Evolutionary conservation across 2,797 vertebrate genomes (phyloP).

Genomic region (Coranthus polyacanthus): DNA sequence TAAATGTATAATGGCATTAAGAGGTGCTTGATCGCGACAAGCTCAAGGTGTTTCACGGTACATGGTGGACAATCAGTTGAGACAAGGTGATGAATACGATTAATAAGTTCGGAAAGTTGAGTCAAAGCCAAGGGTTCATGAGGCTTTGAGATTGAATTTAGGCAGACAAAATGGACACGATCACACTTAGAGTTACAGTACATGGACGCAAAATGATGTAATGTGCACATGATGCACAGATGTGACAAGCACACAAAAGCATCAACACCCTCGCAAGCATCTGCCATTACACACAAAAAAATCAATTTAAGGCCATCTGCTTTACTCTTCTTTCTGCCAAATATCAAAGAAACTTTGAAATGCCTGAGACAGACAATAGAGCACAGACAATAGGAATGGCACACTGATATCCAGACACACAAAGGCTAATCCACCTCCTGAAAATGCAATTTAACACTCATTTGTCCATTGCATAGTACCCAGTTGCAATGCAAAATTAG

Average conservation of each 20-base stretch:
- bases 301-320: conserved; percentile 48
- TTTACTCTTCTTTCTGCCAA: conserved; percentile 34
- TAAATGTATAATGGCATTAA: conserved; percentile 74
- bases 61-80: conserved; percentile 66
- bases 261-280: conserved; percentile 11
- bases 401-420: conserved; percentile 16
- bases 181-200: conserved; percentile 1
- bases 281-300: conserved; percentile 14
- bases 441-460: conserved; percentile 25
- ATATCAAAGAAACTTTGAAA: conserved; percentile 41
- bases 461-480: not conserved
- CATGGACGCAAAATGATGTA: conserved; percentile 3
- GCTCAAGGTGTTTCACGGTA: conserved; percentile 69
- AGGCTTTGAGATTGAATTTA: not conserved
- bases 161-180: not conserved
- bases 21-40: conserved; percentile 60
- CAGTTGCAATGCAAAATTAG: conserved; percentile 1
- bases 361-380: conserved; percentile 31
- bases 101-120: conserved; percentile 55
- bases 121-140: conserved; percentile 28
- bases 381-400: conserved; percentile 10
- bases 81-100: conserved; percentile 65
- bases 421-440: conserved; percentile 19
- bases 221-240: conserved; percentile 26
- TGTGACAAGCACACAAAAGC: conserved; percentile 33